Conservation (phyloP, 2,113 vertebrate species). For the Elaphurus davidianus region DNA sequence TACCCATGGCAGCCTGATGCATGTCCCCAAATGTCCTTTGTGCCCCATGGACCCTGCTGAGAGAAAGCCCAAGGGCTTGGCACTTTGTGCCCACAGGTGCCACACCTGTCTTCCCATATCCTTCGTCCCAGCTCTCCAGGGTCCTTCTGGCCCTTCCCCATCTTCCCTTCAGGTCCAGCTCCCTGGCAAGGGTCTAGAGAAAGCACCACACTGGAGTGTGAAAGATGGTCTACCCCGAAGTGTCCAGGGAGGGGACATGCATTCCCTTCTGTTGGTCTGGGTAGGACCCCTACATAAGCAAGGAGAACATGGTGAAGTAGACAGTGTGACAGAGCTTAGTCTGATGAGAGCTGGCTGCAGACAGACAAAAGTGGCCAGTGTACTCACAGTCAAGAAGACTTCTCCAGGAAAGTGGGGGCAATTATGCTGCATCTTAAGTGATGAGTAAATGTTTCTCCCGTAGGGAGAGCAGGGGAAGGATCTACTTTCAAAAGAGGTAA, state of each 20-base stretch:
- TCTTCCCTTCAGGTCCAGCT: background rate
- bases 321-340: too few species aligned
- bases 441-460: background rate
- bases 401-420: background rate
- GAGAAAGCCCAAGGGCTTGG: background rate
- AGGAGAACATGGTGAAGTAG: background rate
- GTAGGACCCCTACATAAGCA: background rate
- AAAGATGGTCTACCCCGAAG: background rate
- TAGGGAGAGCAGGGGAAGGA: background rate
- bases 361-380: accelerated
- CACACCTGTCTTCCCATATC: accelerated
- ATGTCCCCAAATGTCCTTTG: background rate
- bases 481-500: background rate
- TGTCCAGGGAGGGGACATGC: accelerated
- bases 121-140: accelerated
- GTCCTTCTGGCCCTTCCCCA: background rate
- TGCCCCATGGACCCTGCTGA: background rate
- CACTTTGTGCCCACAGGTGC: background rate
- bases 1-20: too few species aligned
- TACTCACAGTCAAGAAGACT: background rate
- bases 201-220: accelerated
- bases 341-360: background rate
- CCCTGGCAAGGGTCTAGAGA: background rate
- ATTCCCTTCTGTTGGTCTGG: background rate
- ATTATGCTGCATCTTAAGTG: background rate